Conservation (phyloP, 2,888 invertebrate species). For the Latrodectus hesperus region DNA sequence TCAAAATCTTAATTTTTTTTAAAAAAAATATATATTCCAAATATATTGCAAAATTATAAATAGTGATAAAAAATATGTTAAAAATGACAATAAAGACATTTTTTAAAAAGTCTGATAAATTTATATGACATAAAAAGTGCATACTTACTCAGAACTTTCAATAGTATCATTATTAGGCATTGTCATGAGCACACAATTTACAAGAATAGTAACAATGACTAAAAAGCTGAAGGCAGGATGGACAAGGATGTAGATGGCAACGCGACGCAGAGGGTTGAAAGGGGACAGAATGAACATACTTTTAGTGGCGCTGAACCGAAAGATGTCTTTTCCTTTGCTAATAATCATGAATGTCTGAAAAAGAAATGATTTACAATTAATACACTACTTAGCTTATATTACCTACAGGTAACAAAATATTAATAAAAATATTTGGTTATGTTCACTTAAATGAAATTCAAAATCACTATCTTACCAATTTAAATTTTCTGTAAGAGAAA, state of each 20-base stretch:
- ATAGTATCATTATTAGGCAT: slow-evolving; percentile 94
- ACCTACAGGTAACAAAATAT: no score
- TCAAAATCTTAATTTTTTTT: no score
- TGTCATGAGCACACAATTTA: slow-evolving; percentile 99
- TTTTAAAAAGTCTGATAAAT: neutral
- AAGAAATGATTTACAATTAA: neutral
- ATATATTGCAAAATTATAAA: no score
- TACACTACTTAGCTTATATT: neutral
- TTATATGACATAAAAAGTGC: neutral
- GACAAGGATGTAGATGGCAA: slow-evolving; percentile 97
- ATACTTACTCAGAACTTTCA: slow-evolving; percentile 90
- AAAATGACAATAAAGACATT: no score
- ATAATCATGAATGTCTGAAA: slow-evolving; percentile 96
- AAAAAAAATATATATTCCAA: no score
- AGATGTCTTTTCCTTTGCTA: slow-evolving; percentile 98
- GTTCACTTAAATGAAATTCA: no score
- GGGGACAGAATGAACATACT: slow-evolving; percentile 96
- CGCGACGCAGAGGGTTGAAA: slow-evolving; percentile 97
- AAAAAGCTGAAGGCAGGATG: slow-evolving; percentile 98
- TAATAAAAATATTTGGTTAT: no score
- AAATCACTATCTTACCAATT: no score
- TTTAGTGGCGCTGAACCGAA: slow-evolving; percentile 97
- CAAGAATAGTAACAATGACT: slow-evolving; percentile 98
- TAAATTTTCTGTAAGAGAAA: no score
- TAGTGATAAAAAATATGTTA: no score